Percentiles rank a stretch among this genome's conserved stretches.
These are phyloP conservation scores for Chrysotoxum bicinctum DNA, from an alignment of 2,888 invertebrate species.

Conservation along the genomic window DNA sequence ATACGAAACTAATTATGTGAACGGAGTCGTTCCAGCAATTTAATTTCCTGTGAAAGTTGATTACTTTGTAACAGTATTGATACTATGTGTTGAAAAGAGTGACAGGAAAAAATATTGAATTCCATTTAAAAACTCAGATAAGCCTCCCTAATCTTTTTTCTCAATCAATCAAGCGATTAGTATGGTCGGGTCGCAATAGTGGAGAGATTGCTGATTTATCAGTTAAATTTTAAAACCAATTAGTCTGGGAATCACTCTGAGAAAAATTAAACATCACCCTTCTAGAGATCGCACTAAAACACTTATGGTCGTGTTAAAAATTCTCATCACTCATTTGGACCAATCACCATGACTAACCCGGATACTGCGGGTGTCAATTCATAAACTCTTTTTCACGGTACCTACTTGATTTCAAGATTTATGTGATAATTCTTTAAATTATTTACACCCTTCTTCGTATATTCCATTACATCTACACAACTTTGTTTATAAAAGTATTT, in stretches of 20 bases:
- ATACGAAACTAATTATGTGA: background rate
- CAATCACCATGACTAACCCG: slow-evolving; percentile 31
- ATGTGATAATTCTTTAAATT: slow-evolving; percentile 33
- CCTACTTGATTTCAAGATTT: slow-evolving; percentile 40
- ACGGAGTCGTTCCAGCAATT: background rate
- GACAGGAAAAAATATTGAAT: background rate
- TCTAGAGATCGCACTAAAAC: background rate
- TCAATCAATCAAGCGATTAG: slow-evolving; percentile 8
- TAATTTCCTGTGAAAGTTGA: background rate
- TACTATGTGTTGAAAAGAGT: too few relatives aligned
- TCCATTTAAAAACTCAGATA: background rate
- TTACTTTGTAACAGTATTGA: too few relatives aligned
- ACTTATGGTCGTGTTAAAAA: slow-evolving; percentile 5
- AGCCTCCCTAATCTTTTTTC: background rate
- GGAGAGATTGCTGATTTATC: background rate
- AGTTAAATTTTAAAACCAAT: background rate
- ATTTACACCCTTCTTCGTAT: slow-evolving; percentile 28
- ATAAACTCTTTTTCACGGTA: slow-evolving; percentile 23
- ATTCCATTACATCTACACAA: background rate
- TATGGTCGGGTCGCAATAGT: background rate
- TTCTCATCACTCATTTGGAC: slow-evolving; percentile 30
- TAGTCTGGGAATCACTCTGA: background rate
- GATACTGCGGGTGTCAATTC: slow-evolving; percentile 53
- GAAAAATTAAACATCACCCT: background rate
- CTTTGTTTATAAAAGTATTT: slow-evolving; percentile 47